phyloP scores from a whole-genome alignment of 2,113 vertebrate genomes.

The Mesembrinibis cayennensis region DNA sequence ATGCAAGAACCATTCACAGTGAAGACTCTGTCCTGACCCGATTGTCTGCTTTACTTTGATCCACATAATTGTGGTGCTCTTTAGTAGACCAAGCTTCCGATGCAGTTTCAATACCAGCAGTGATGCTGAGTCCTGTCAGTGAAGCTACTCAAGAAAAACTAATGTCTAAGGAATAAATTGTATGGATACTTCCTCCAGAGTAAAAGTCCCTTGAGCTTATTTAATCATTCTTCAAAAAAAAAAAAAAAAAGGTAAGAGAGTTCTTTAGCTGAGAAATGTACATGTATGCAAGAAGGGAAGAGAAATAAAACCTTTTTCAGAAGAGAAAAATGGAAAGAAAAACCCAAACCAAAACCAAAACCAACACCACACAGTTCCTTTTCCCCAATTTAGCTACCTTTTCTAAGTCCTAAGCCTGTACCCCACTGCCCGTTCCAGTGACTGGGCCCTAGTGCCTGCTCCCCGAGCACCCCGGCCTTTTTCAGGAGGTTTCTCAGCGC shows the following conservation, averaged over 20 bases:
- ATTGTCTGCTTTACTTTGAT: background rate
- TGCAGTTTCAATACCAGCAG: background rate
- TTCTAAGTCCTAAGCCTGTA: rapidly evolving
- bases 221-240: background rate
- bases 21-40: background rate
- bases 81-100: background rate
- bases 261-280: background rate
- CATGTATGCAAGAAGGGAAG: background rate
- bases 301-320: background rate
- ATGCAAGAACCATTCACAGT: background rate
- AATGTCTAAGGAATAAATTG: background rate
- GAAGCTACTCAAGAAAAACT: background rate
- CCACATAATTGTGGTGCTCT: background rate
- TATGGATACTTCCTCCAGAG: background rate
- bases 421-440: too few relatives aligned
- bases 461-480: too few relatives aligned
- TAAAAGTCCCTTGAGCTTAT: background rate
- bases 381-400: too few relatives aligned
- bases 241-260: background rate
- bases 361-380: too few relatives aligned
- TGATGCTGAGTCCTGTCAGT: background rate
- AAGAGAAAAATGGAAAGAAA: background rate
- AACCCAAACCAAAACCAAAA: background rate
- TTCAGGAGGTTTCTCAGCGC: background rate
- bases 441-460: too few relatives aligned